Evolutionary conservation across 2,888 invertebrate species (phyloP).

Genomic region (Drosophila incognita): DNA sequence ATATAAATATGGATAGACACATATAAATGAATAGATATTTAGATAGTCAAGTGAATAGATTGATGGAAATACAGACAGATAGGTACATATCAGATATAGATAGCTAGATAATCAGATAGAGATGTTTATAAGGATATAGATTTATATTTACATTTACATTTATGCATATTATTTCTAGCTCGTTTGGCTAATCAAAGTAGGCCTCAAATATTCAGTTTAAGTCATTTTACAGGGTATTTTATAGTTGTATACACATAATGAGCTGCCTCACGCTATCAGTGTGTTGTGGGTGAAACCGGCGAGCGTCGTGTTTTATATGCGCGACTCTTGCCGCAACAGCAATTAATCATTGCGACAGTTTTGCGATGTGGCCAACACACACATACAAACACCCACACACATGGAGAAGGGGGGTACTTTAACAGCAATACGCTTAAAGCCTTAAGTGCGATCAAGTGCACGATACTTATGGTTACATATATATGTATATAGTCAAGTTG

Average conservation of each 20-base stretch:
- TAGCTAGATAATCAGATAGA: no score
- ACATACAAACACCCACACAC: slow-evolving; percentile 26
- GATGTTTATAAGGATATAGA: not conserved
- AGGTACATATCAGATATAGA: not conserved
- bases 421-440: slow-evolving; percentile 37
- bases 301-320: slow-evolving; percentile 72
- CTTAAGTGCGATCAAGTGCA: slow-evolving; percentile 28
- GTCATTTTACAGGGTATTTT: slow-evolving; percentile 26
- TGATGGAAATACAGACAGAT: not conserved
- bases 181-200: not conserved
- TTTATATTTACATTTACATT: rapidly evolving
- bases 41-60: no score
- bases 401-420: not conserved
- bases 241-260: slow-evolving; percentile 1
- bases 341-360: slow-evolving; percentile 81
- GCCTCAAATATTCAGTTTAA: not conserved
- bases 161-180: not conserved
- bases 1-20: not conserved
- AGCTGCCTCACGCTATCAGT: slow-evolving; percentile 3
- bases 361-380: slow-evolving; percentile 58
- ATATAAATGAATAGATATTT: not conserved
- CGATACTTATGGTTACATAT: not conserved
- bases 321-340: slow-evolving; percentile 78
- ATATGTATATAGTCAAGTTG: not conserved
- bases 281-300: slow-evolving; percentile 9